Evolutionary conservation across 2,113 vertebrate genomes (phyloP).

Genomic region (Nicator chloris): DNA sequence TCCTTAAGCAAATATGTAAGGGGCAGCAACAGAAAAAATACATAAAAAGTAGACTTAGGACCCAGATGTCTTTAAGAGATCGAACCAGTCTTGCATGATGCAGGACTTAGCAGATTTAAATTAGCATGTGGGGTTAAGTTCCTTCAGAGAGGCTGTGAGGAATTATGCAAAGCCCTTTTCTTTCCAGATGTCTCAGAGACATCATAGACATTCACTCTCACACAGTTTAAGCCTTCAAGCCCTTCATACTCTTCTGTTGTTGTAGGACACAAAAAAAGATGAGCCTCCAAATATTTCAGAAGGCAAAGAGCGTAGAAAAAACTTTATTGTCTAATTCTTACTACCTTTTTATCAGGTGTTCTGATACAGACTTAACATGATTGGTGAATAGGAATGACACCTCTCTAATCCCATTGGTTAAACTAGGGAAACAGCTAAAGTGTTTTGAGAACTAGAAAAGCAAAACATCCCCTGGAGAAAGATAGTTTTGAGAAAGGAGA

Average conservation of each 20-base stretch:
- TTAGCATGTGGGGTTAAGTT: not conserved
- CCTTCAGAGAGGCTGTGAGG: not conserved
- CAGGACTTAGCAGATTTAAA: not conserved
- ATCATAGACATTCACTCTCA: not conserved
- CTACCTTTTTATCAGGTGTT: no score
- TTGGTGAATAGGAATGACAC: no score
- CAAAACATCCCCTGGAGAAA: no score
- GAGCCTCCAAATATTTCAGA: no score
- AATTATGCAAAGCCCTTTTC: not conserved
- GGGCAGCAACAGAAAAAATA: not conserved
- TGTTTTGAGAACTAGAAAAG: no score
- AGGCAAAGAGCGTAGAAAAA: no score
- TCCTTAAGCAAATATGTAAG: not conserved
- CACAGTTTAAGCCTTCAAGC: not conserved
- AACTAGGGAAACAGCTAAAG: no score
- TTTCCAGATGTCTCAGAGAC: not conserved
- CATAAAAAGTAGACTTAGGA: not conserved
- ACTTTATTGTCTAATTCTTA: no score
- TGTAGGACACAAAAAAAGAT: no score
- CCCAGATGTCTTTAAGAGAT: not conserved
- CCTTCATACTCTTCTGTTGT: not conserved
- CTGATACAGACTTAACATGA: no score
- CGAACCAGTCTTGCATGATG: not conserved
- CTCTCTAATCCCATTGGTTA: no score
- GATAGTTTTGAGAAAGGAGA: no score